phyloP scores from a whole-genome alignment of 2,797 vertebrate species.

The Coreius guichenoti region DNA sequence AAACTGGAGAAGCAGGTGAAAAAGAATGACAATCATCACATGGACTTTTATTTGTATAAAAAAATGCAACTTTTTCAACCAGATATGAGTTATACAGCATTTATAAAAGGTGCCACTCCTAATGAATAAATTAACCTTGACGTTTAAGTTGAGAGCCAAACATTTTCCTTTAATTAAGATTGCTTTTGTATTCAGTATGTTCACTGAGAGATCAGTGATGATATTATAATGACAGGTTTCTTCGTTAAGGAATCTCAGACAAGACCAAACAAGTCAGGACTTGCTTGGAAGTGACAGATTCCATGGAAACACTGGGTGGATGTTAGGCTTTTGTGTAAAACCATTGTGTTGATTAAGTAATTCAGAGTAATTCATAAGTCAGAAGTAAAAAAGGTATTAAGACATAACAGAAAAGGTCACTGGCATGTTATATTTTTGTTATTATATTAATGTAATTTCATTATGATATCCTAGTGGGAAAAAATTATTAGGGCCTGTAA shows the following conservation, averaged over 20 bases:
- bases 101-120: background rate
- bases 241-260: background rate
- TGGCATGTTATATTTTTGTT: background rate
- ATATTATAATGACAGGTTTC: background rate
- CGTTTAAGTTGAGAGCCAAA: background rate
- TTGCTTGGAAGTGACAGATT: background rate
- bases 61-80: background rate
- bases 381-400: background rate
- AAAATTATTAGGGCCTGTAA: background rate
- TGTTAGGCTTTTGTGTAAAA: conserved; percentile 8
- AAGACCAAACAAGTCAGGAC: conserved; percentile 3
- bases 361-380: background rate
- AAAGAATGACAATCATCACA: background rate
- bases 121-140: background rate
- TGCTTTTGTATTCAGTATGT: background rate
- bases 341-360: background rate
- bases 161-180: background rate
- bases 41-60: background rate
- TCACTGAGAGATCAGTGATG: background rate
- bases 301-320: background rate
- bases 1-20: background rate
- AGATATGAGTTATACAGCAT: background rate
- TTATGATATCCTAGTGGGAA: background rate
- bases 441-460: background rate
- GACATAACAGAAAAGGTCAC: background rate